These are phyloP conservation scores for Synergus umbraculus DNA, from an alignment of 2,888 invertebrate genomes.

Conservation along the genomic window DNA sequence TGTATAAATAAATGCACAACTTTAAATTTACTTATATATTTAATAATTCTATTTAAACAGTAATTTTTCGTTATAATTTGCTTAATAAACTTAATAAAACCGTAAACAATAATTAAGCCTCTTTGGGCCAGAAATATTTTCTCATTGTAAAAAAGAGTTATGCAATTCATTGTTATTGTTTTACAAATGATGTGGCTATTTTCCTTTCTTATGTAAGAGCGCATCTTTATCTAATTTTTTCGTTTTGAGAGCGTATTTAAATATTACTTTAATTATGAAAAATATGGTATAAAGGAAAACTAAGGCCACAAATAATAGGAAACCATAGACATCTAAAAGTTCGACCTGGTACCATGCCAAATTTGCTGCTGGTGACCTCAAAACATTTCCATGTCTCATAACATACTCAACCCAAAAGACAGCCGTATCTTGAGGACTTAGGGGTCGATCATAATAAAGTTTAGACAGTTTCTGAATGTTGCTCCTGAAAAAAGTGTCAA, in stretches of 20 bases:
- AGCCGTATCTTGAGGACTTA: constrained; percentile 58
- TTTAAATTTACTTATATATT: no score
- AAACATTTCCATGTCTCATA: constrained; percentile 57
- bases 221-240: background rate
- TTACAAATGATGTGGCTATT: background rate
- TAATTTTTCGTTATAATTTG: no score
- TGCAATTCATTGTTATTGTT: background rate
- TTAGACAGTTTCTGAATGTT: constrained; percentile 32
- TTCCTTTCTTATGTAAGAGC: background rate
- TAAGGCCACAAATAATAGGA: background rate
- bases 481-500: constrained; percentile 43
- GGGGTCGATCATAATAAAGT: constrained; percentile 62
- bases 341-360: constrained; percentile 66
- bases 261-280: background rate
- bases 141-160: background rate
- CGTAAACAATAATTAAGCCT: no score
- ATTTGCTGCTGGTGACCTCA: constrained; percentile 45
- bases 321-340: constrained; percentile 62
- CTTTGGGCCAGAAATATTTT: no score
- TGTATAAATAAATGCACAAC: no score
- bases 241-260: background rate
- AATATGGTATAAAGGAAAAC: background rate
- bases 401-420: constrained; percentile 65
- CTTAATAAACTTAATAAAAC: no score
- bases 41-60: no score